A percentile compares a stretch with the other conserved stretches of the same genome.
Conservation (phyloP, 2,888 invertebrate species). For the Noctua janthina region DNA sequence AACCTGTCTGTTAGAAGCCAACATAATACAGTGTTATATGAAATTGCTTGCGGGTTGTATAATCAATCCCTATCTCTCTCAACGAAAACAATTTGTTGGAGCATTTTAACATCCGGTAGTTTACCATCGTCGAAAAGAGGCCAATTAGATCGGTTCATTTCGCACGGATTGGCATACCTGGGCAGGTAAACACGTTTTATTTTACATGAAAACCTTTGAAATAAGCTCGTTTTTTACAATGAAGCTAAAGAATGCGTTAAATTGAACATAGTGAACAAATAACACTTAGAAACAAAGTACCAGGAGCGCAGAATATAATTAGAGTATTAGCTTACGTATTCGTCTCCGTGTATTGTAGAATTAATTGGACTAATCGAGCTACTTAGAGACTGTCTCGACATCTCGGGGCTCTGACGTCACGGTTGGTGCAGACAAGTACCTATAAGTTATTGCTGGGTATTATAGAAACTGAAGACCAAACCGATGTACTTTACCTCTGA, state of each 20-base stretch:
- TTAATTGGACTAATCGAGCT: constrained; percentile 65
- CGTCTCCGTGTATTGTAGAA: constrained; percentile 44
- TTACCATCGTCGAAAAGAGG: constrained; percentile 9
- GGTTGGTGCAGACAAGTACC: constrained; percentile 8
- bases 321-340: constrained; percentile 47
- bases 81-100: constrained; percentile 33
- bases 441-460: neutral
- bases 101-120: constrained; percentile 48
- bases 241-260: constrained; percentile 16
- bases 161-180: neutral
- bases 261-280: constrained; percentile 22
- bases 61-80: constrained; percentile 30
- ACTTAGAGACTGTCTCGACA: constrained; percentile 47
- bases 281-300: constrained; percentile 27
- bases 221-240: neutral
- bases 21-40: constrained; percentile 8
- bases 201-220: constrained; percentile 8
- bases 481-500: neutral
- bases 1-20: constrained; percentile 31
- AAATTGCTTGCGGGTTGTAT: constrained; percentile 10
- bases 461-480: neutral
- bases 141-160: constrained; percentile 41
- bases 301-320: constrained; percentile 41
- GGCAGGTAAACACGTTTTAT: constrained; percentile 7
- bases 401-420: constrained; percentile 38